Conservation (phyloP, 2,113 vertebrate genomes). For the Trogon surrucura region DNA sequence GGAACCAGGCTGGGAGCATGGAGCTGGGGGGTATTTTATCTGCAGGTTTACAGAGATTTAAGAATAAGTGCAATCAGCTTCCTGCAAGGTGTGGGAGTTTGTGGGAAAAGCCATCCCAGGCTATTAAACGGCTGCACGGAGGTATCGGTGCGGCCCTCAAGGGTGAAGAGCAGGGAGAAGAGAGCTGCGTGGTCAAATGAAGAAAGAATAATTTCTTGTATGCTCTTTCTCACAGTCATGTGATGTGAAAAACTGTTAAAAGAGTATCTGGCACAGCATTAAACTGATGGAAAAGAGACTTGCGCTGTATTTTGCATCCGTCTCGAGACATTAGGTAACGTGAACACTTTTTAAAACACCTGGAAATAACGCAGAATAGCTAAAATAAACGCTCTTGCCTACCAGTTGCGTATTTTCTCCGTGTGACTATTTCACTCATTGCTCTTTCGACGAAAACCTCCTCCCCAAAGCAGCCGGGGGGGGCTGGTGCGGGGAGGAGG, state of each 20-base stretch:
- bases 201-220: not conserved
- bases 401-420: not conserved
- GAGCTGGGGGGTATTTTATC: not conserved
- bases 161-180: not conserved
- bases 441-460: too few species aligned
- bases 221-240: not conserved
- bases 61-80: not conserved
- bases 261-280: not conserved
- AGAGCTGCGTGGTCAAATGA: not conserved
- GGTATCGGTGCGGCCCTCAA: fast-evolving
- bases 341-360: not conserved
- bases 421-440: not conserved
- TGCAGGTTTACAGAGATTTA: not conserved
- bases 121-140: fast-evolving
- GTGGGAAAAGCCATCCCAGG: not conserved
- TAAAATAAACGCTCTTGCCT: not conserved
- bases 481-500: not conserved
- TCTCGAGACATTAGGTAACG: not conserved
- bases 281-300: not conserved
- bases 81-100: fast-evolving
- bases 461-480: not conserved
- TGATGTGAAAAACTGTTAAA: not conserved
- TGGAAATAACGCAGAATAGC: not conserved
- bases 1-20: fast-evolving
- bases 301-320: not conserved